Evolutionary conservation across 2,888 invertebrate genomes (phyloP), one percentile per base, ranked within the genome.

Genomic region (Axea sp.): DNA sequence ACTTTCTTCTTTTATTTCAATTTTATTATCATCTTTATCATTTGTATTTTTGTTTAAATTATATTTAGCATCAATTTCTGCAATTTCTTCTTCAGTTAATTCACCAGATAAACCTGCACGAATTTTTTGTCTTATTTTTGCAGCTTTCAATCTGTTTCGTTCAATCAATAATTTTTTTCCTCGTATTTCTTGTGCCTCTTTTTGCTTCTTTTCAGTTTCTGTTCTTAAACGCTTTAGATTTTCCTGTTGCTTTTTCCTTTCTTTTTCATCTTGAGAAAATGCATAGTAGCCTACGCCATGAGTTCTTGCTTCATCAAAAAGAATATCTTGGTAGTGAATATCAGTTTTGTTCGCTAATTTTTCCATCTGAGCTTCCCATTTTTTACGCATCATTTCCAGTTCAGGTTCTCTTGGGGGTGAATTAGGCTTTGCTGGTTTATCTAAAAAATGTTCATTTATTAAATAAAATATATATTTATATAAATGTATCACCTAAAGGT

Each of bases 281-380:
- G 93, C 92, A 88, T 93, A 98, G 88, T 96, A 98, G 2, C 95
- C 96, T 9, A 96, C 96, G 82, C 98, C 98, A 84, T 98, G 97
- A 6, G 93, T 91, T 72, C 98, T 91, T 0, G 97, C 95, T 92
- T 98, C 98, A 87, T 96, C 94, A 87, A 94, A 96, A 60, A 95
- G 90, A 49, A 98, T 90, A 89, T 98, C 96, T 88, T 97, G 95
- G 84, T 98, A 98, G 88, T 98, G 97, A 47, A 96, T 91, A 87
- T 94, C 90, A 67, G 91, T 89, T 87, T 96, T 94, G 1, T 92
- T 90, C 0, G 91, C 85, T 49, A 95, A 88, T 81, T 93, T 92
- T 41, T 89, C 90, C 82, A 95, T 95, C 81, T 96, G 95, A 75
- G 93, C 90, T 81, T 97, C 96, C 97, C 97, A 98, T 84, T 95